Conservation (phyloP, 92 coral and sea anemone species). For the Epizoanthus scotinus region DNA sequence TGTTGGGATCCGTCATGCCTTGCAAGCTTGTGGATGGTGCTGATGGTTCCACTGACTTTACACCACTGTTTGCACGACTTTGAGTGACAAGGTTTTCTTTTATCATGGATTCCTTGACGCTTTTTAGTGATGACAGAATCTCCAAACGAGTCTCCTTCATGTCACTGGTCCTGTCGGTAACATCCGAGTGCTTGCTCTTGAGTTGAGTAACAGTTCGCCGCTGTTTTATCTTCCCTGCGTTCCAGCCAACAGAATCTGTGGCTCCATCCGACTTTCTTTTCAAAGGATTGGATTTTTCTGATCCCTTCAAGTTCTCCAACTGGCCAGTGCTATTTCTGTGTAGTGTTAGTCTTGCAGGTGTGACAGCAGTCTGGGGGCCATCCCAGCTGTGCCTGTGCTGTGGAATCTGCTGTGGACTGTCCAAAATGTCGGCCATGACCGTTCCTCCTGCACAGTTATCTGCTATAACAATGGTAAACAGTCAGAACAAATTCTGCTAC, state of each 20-base stretch:
- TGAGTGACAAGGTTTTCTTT: slow-evolving; percentile 6
- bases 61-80: neutral
- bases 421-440: neutral
- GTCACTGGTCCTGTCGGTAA: neutral
- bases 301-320: neutral
- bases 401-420: slow-evolving; percentile 12
- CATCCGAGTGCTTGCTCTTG: no score
- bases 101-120: slow-evolving; percentile 41
- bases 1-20: slow-evolving; percentile 12
- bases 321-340: neutral
- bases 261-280: neutral
- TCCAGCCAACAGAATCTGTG: neutral
- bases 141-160: slow-evolving; percentile 56
- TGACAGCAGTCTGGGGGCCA: neutral
- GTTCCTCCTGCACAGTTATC: neutral
- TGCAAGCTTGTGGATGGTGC: neutral
- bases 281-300: neutral
- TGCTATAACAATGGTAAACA: neutral
- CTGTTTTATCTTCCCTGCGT: neutral
- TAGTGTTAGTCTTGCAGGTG: neutral
- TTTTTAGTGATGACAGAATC: slow-evolving; percentile 57
- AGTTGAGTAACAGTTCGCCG: neutral
- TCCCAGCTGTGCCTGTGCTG: neutral
- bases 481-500: neutral
- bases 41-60: neutral